Evolutionary conservation across 1,140 invertebrate genomes (phyloP), one percentile per base, ranked within the genome.

Genomic region (Drosophila melanica): DNA sequence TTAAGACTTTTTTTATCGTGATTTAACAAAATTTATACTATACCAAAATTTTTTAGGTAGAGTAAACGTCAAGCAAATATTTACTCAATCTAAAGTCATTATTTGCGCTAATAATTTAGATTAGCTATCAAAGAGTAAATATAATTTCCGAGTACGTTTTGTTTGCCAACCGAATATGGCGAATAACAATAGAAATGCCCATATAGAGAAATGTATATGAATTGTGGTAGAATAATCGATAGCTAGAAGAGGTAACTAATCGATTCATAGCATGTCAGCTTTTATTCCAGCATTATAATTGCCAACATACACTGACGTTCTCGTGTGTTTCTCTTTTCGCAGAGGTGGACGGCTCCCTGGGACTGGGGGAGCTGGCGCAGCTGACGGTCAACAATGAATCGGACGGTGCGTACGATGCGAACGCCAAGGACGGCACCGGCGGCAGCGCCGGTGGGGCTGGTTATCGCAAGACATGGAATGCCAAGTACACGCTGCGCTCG

Each of bases 401-500:
- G 16, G 98, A 99, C 92, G 95, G 95, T 63, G 94, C 95, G 35
- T 98, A 98, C 92, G 98, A 99, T 94, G 94, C 96, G 62, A 95
- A 96, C 81, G 96, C 95, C 81, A 98, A 98, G 93, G 98, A 99
- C 91, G 96, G 96, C 63, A 89, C 85, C 63, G 81, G 84, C 27
- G 82, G 89, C 67, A 87, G 82, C 54, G 70, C 90, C 51, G 90
- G 90, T 68, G 79, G 80, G 63, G 96, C 96, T 75, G 90, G 90
- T 45, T 98, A 97, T 93, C 95, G 98, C 87, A 99, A 99, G 94
- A 98, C 97, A 41, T 99, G 98, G 98, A 99, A 97, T 93, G 97
- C 98, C 77, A 99, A 99, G 93, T 99, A 99, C 91, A 99, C 98
- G 47, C 93, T 99, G 84, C 94, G 98, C 81, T 98, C 97, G 90